Evolutionary conservation across 2,797 vertebrate species (phyloP), one percentile per base, ranked within the genome.

Genomic region (Xyrichtys novacula): DNA sequence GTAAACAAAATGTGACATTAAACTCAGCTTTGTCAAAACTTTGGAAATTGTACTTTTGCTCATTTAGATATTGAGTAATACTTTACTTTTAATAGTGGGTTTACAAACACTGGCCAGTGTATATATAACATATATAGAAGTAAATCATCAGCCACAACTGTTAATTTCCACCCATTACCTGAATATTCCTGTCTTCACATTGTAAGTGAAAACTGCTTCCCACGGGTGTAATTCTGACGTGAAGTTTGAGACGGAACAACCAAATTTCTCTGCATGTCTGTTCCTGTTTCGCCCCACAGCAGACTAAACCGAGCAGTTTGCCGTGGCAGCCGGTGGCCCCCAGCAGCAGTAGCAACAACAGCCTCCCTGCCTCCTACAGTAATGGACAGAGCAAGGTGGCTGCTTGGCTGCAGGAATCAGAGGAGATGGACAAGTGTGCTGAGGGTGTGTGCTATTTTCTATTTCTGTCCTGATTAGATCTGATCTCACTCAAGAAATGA

Each of bases 401-500:
- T 0, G 98, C 97, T 20, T 99, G 98, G 98, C 90, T 99, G 56
- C 96, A 98, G 88, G 97, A 99, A 72, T 99, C 98, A 0, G 97
- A 99, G 88, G 98, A 99, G 80, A 99, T 99, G 98, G 97, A 99
- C 91, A 97, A 97, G 81, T 99, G 98, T 90, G 95, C 97, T 20
- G 97, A 99, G 94, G 98, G 98, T 98, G 74, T 90, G 84, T 89
- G 55, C 52, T n/a, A 8, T 78, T 65, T 58, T 26, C 28, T 34
- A 36, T 22, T 62, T 50, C 7, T 46, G 7, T 46, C 20, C 54
- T 14, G 38, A 48, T 22, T 19, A 75, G 79, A 77, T 80, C 32
- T 14, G 48, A 84, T 73, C 83, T 63, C 16, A 69, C 47, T 65
- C 59, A 63, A 54, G 52, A 53, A 56, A 76, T 81, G 65, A 59